These are phyloP conservation scores for Sinosuthora webbiana DNA, from an alignment of 2,113 vertebrate species.

Conservation along the genomic window DNA sequence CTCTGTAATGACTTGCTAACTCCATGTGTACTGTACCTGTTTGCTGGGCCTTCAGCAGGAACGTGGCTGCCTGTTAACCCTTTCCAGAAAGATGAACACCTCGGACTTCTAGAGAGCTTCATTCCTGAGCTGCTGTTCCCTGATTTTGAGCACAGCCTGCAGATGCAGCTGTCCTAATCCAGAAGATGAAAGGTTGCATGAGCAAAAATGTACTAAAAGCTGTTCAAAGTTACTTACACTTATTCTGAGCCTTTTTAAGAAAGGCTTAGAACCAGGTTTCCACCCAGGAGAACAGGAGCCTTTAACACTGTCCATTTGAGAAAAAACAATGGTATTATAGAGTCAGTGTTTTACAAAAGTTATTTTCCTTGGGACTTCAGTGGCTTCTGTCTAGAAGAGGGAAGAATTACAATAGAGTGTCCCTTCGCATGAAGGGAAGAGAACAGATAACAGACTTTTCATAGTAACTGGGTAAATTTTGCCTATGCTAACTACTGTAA, in stretches of 20 bases:
- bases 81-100: conserved; percentile 40
- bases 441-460: conserved; percentile 20
- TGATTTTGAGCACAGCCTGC: conserved; percentile 79
- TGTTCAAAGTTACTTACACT: neutral
- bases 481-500: neutral
- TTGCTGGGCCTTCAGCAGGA: conserved; percentile 31
- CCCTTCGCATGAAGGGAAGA: neutral
- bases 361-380: neutral
- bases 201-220: neutral
- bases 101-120: conserved; percentile 60
- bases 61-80: conserved; percentile 37
- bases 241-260: neutral
- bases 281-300: neutral
- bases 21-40: conserved; percentile 63
- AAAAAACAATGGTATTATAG: neutral
- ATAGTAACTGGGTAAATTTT: neutral
- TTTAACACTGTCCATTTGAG: neutral
- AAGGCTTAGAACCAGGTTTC: neutral
- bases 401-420: neutral
- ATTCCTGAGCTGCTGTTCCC: conserved; percentile 61
- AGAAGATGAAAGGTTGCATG: neutral
- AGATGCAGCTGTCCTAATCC: conserved; percentile 80
- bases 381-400: neutral
- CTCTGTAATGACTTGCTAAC: neutral
- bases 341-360: neutral